Percentiles rank a stretch among this genome's conserved stretches.
Conservation (phyloP, 1,140 invertebrate genomes). For the Neotoxoptera formosana region DNA sequence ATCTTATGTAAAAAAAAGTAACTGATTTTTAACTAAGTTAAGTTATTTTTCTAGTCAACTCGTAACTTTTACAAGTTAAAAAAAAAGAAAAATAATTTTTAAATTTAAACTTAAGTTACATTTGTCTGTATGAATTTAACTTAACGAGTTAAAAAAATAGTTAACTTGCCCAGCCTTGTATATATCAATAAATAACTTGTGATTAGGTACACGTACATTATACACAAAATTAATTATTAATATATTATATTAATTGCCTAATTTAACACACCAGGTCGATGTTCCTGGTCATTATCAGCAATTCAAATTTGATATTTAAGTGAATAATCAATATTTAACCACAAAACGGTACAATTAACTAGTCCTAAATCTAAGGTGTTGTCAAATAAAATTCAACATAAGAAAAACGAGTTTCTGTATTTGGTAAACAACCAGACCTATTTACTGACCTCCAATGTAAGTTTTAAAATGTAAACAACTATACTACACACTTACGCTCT, state of each 20-base stretch:
- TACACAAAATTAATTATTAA: too few relatives aligned
- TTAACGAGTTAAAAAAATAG: too few relatives aligned
- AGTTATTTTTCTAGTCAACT: too few relatives aligned
- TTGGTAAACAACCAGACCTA: neutral
- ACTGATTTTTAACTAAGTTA: too few relatives aligned
- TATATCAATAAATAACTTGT: neutral
- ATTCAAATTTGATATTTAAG: neutral
- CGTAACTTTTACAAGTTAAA: too few relatives aligned
- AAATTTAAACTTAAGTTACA: too few relatives aligned
- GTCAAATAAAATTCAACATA: neutral
- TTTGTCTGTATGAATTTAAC: too few relatives aligned
- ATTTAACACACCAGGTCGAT: neutral
- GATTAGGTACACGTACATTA: neutral
- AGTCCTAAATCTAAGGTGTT: neutral
- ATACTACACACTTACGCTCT: neutral
- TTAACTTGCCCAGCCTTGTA: neutral
- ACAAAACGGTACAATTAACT: neutral
- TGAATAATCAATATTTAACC: neutral
- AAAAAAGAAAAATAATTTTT: too few relatives aligned
- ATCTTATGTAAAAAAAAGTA: too few relatives aligned
- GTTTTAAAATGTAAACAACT: neutral
- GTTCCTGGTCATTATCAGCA: neutral
- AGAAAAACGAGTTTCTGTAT: neutral
- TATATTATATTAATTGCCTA: neutral
- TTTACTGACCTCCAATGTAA: neutral